Conservation (phyloP, 1,140 invertebrate genomes). For the Bombus pascuorum region DNA sequence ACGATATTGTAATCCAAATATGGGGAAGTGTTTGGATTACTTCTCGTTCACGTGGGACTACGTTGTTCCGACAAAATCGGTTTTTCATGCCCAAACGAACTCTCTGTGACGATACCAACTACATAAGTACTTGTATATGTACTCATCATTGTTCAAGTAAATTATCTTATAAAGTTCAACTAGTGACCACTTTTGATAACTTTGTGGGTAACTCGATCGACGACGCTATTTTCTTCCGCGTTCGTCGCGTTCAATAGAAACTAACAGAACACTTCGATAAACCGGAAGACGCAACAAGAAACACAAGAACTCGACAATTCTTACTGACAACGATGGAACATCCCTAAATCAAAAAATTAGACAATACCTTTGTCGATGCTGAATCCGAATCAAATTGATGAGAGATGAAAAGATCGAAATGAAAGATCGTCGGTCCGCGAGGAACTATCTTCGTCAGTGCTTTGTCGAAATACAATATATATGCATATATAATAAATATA, state of each 20-base stretch:
- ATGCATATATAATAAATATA: neutral
- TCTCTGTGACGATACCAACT: neutral
- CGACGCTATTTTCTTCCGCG: neutral
- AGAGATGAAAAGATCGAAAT: neutral
- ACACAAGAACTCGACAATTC: constrained; percentile 13
- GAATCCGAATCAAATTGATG: neutral
- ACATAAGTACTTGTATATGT: neutral
- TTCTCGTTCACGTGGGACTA: constrained; percentile 14
- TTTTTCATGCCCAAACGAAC: neutral
- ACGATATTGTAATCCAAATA: constrained; percentile 62
- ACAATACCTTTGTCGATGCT: constrained; percentile 19
- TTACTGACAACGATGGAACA: constrained; percentile 30
- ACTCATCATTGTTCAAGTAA: neutral
- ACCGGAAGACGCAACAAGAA: constrained; percentile 3
- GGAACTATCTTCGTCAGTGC: constrained; percentile 10
- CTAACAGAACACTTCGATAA: neutral
- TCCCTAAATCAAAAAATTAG: constrained; percentile 42
- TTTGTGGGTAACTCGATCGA: neutral
- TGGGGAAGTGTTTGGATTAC: constrained; percentile 70
- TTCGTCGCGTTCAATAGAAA: neutral
- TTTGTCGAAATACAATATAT: neutral
- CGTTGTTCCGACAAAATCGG: neutral
- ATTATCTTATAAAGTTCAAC: neutral
- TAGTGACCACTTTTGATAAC: constrained; percentile 25
- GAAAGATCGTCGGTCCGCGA: neutral